Conservation (phyloP, 2,888 invertebrate species). For the Geotrupes spiniger region DNA sequence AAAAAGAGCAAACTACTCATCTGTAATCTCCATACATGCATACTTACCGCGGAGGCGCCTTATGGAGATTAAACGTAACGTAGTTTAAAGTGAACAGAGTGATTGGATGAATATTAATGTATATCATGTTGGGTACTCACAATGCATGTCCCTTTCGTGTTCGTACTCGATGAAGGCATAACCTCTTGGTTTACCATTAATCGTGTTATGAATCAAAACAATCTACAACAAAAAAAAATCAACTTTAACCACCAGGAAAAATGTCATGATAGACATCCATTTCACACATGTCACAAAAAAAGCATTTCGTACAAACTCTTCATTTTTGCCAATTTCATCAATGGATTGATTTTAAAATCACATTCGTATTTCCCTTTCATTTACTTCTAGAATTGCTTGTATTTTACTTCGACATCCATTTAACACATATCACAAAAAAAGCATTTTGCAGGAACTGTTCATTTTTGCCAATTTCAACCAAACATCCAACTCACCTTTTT, state of each 20-base stretch:
- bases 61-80: conserved; percentile 14
- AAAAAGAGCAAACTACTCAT: no score
- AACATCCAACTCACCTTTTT: conserved; percentile 86
- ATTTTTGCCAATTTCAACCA: no score
- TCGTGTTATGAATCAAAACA: conserved; percentile 80
- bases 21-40: conserved; percentile 7
- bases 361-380: no score
- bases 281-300: conserved; percentile 17
- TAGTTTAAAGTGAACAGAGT: conserved; percentile 22
- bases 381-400: no score
- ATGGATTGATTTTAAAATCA: no score
- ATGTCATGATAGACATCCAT: no score
- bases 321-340: background rate
- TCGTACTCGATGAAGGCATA: conserved; percentile 99
- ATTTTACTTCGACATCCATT: no score
- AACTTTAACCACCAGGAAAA: conserved; percentile 8
- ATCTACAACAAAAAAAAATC: conserved; percentile 63
- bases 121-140: conserved; percentile 66
- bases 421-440: no score
- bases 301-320: conserved; percentile 8
- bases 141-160: conserved; percentile 99
- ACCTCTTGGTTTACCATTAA: conserved; percentile 91
- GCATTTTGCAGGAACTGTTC: no score
- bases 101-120: background rate
- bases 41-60: conserved; percentile 7